Evolutionary conservation across 2,888 invertebrate species (phyloP).

Genomic region (Peribatodes rhomboidaria): DNA sequence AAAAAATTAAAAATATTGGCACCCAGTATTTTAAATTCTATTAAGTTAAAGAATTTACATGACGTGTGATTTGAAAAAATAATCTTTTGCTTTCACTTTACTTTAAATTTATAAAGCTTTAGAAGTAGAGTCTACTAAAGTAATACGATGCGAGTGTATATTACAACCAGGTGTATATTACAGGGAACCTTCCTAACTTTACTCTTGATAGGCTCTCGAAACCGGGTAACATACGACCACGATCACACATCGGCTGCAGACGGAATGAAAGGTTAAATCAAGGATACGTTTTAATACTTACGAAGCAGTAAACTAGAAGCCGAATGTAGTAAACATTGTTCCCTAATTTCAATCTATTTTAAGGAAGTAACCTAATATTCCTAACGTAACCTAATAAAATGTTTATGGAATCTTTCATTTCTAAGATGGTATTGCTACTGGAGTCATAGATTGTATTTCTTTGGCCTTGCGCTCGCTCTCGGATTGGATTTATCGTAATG

Average conservation of each 20-base stretch:
- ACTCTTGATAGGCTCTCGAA: neutral
- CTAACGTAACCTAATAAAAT: slow-evolving; percentile 32
- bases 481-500: slow-evolving; percentile 33
- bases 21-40: no score
- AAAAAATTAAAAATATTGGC: neutral
- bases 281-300: slow-evolving; percentile 20
- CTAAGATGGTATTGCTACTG: slow-evolving; percentile 29
- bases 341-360: slow-evolving; percentile 26
- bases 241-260: neutral
- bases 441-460: slow-evolving; percentile 38
- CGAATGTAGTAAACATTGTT: slow-evolving; percentile 17
- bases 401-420: slow-evolving; percentile 33
- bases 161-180: slow-evolving; percentile 10
- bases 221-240: slow-evolving; percentile 10
- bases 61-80: no score
- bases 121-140: neutral
- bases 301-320: slow-evolving; percentile 25
- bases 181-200: neutral
- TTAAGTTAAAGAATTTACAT: no score
- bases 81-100: no score
- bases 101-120: neutral
- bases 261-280: slow-evolving; percentile 21
- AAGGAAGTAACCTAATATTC: slow-evolving; percentile 36
- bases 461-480: slow-evolving; percentile 29
- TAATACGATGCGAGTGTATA: neutral